Conservation (phyloP, 1,140 invertebrate genomes). For the Archivesica marissinica region DNA sequence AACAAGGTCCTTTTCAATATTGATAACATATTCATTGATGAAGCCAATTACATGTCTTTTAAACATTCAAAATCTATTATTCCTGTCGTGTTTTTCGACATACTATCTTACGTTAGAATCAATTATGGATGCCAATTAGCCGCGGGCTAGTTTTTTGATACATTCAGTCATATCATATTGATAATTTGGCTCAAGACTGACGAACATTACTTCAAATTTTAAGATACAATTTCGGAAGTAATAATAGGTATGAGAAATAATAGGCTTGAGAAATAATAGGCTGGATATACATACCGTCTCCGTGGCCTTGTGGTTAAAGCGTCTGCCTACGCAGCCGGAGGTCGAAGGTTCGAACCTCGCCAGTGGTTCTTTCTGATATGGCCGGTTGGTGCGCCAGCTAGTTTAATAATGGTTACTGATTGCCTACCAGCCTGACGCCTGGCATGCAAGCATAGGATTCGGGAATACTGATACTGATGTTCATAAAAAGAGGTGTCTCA, state of each 20-base stretch:
- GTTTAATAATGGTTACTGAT: too few species aligned
- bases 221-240: background rate
- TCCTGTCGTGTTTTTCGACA: constrained; percentile 1
- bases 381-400: too few species aligned
- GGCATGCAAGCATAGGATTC: too few species aligned
- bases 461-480: too few species aligned
- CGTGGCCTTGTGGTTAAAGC: too few species aligned
- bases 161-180: background rate
- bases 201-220: background rate
- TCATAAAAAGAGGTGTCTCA: too few species aligned
- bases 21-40: constrained; percentile 26
- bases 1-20: background rate
- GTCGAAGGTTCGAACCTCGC: too few species aligned
- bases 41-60: constrained; percentile 13
- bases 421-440: too few species aligned
- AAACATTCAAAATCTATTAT: background rate
- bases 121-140: background rate
- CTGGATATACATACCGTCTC: too few species aligned
- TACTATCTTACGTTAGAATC: background rate
- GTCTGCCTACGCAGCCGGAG: too few species aligned
- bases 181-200: background rate
- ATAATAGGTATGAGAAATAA: background rate
- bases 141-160: background rate
- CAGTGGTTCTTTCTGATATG: too few species aligned
- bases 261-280: too few species aligned